Conservation (phyloP, 2,888 invertebrate genomes). For the Villa cingulata region DNA sequence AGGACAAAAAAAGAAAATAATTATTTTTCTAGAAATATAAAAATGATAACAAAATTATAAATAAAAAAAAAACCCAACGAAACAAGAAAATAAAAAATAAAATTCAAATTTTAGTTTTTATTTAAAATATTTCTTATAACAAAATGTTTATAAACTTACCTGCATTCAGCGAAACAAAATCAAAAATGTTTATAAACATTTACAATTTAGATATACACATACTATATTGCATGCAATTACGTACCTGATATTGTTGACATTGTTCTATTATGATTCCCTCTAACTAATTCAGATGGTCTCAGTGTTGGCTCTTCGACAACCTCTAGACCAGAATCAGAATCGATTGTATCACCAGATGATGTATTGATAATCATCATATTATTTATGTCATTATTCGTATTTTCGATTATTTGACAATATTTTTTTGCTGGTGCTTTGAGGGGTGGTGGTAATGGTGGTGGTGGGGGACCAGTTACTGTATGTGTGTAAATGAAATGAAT, state of each 20-base stretch:
- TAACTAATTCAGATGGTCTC: constrained; percentile 50
- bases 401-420: constrained; percentile 6
- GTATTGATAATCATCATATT: constrained; percentile 16
- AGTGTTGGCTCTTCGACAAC: constrained; percentile 55
- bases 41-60: too few species aligned
- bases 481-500: constrained; percentile 3
- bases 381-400: constrained; percentile 13
- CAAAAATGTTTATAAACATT: too few species aligned
- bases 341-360: constrained; percentile 15
- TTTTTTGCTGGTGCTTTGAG: constrained; percentile 32
- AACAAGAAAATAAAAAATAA: too few species aligned
- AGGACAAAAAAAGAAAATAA: too few species aligned
- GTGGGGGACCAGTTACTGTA: constrained; percentile 44
- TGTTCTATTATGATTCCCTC: constrained; percentile 42
- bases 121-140: too few species aligned
- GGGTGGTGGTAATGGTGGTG: constrained; percentile 54
- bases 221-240: too few species aligned
- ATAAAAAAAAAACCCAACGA: too few species aligned
- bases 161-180: too few species aligned
- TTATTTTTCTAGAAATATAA: too few species aligned
- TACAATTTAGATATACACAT: too few species aligned
- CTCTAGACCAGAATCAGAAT: constrained; percentile 39
- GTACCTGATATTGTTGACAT: constrained; percentile 43
- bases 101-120: too few species aligned
- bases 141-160: too few species aligned